A percentile compares a stretch with the other conserved stretches of the same genome.
These are phyloP conservation scores for Mastacembelus armatus DNA, from an alignment of 2,797 vertebrate species.

Conservation along the genomic window DNA sequence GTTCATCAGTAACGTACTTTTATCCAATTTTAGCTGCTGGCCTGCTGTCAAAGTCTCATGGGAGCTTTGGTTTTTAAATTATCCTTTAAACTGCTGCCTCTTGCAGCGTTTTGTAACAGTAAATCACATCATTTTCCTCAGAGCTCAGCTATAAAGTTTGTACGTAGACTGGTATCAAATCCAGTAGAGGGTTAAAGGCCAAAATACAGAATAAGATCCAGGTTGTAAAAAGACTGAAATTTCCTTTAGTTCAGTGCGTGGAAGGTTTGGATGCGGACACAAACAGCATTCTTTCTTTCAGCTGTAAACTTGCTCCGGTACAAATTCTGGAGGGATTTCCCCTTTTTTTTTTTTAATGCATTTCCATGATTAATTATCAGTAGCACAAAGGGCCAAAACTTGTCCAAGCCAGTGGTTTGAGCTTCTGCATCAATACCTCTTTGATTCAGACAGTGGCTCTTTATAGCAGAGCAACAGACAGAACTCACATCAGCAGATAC, in stretches of 20 bases:
- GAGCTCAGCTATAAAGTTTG: constrained; percentile 2
- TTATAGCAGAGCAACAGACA: constrained; percentile 55
- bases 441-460: constrained; percentile 71
- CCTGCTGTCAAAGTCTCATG: background rate
- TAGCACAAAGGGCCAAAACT: constrained; percentile 45
- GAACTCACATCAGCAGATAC: constrained; percentile 69
- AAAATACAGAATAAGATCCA: constrained; percentile 11
- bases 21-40: too few species aligned
- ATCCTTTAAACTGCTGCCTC: background rate
- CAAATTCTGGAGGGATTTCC: too few species aligned
- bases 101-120: background rate
- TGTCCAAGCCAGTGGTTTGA: constrained; percentile 29
- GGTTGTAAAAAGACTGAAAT: constrained; percentile 22
- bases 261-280: constrained; percentile 33
- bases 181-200: background rate
- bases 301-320: constrained; percentile 38
- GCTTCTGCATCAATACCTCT: constrained; percentile 64
- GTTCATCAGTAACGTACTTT: too few species aligned
- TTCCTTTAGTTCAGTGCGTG: constrained; percentile 10
- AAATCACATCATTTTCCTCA: constrained; percentile 6
- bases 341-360: background rate
- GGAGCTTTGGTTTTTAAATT: background rate
- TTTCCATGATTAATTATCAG: constrained; percentile 61
- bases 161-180: constrained; percentile 12
- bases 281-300: constrained; percentile 29